These are phyloP conservation scores for Hoplias malabaricus DNA, from an alignment of 2,113 vertebrate species.

Conservation along the genomic window DNA sequence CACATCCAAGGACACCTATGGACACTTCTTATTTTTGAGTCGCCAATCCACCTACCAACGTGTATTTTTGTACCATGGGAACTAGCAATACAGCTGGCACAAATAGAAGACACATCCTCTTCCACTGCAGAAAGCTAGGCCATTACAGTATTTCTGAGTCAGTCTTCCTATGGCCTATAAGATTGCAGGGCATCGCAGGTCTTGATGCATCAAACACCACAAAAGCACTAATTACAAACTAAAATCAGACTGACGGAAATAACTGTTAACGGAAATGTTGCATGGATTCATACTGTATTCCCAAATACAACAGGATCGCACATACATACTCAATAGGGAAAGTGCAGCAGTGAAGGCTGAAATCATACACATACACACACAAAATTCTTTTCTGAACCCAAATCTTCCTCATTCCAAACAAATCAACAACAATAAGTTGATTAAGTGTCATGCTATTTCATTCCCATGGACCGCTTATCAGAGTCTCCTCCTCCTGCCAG, in stretches of 20 bases:
- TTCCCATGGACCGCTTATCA: slow-evolving; percentile 7
- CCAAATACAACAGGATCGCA: not conserved
- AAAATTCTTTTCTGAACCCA: not conserved
- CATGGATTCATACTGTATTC: not conserved
- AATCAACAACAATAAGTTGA: slow-evolving; percentile 6
- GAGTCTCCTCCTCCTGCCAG: not conserved
- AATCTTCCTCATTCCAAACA: slow-evolving; percentile 15
- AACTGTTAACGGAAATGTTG: not conserved
- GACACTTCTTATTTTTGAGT: no score
- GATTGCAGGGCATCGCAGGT: not conserved
- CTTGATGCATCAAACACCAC: not conserved
- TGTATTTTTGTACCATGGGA: no score
- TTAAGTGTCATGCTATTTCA: slow-evolving; percentile 2
- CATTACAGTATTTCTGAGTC: not conserved
- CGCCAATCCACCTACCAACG: no score
- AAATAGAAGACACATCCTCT: not conserved
- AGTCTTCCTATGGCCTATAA: not conserved
- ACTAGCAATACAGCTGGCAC: not conserved
- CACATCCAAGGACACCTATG: no score
- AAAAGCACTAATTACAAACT: not conserved
- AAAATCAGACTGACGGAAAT: not conserved
- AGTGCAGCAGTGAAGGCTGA: not conserved
- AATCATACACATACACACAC: not conserved
- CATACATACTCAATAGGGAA: not conserved
- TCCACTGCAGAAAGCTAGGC: not conserved